Conservation (phyloP, 2,113 vertebrate genomes). For the Oenanthe oenanthe region DNA sequence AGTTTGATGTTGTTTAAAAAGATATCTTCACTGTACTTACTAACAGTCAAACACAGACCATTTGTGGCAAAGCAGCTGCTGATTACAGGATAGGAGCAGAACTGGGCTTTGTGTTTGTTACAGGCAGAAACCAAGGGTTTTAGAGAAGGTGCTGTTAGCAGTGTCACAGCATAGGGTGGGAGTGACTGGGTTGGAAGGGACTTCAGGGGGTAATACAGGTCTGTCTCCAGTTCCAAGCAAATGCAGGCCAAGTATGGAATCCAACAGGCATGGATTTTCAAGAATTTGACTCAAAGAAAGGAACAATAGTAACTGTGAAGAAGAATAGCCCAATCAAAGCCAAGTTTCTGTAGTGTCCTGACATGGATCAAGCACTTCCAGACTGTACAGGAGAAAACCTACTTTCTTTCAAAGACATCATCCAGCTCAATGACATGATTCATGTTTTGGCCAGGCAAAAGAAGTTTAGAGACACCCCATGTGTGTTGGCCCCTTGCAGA, state of each 20-base stretch:
- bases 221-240: background rate
- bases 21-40: background rate
- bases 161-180: background rate
- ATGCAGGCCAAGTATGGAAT: background rate
- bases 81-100: background rate
- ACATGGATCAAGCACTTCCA: background rate
- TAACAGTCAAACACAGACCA: background rate
- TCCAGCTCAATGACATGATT: background rate
- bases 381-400: background rate
- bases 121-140: background rate
- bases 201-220: background rate
- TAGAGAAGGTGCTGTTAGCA: background rate
- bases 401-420: background rate
- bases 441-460: background rate
- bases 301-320: background rate
- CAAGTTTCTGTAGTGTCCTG: background rate
- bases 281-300: background rate
- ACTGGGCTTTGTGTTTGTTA: background rate
- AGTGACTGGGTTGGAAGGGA: background rate
- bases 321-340: background rate
- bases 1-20: background rate
- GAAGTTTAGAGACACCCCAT: background rate
- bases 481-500: accelerated
- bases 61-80: background rate
- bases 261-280: background rate